phyloP scores from a whole-genome alignment of 30 jellyfish, hydroid and myxozoan species.

The Mastigias papua region DNA sequence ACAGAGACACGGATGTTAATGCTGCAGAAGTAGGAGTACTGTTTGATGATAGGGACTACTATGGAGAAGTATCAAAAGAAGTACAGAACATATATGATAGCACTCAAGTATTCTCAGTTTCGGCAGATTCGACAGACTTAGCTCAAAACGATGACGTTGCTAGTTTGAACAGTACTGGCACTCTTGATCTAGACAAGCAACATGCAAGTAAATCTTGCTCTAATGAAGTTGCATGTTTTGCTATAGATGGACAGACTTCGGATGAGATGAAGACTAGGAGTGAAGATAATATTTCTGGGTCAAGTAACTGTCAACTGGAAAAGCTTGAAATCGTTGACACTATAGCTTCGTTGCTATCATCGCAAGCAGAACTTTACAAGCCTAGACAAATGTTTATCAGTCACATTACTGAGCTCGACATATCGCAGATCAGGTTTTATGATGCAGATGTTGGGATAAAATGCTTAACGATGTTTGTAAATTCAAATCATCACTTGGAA shows the following conservation, averaged over 20 bases:
- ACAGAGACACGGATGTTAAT: too few relatives aligned
- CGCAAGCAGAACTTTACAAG: constrained; percentile 21
- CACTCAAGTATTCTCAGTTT: too few relatives aligned
- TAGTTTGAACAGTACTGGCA: not conserved
- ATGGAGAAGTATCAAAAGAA: too few relatives aligned
- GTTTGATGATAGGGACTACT: too few relatives aligned
- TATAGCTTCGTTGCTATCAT: not conserved
- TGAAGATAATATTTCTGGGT: not conserved
- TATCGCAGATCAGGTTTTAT: constrained; percentile 63
- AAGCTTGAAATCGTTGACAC: not conserved
- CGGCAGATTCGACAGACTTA: too few relatives aligned
- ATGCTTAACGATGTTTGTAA: constrained; percentile 73
- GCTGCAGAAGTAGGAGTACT: too few relatives aligned
- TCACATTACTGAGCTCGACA: constrained; percentile 75
- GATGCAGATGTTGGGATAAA: constrained; percentile 63
- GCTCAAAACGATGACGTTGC: too few relatives aligned
- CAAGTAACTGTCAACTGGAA: not conserved
- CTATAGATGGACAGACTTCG: not conserved
- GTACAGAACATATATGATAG: too few relatives aligned
- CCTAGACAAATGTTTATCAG: constrained; percentile 67
- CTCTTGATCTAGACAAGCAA: not conserved
- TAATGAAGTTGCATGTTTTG: not conserved
- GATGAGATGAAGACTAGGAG: not conserved
- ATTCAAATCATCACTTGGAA: constrained; percentile 51
- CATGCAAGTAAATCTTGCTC: not conserved